These are phyloP conservation scores for Natator depressus DNA, from an alignment of 2,113 vertebrate species.

Conservation along the genomic window DNA sequence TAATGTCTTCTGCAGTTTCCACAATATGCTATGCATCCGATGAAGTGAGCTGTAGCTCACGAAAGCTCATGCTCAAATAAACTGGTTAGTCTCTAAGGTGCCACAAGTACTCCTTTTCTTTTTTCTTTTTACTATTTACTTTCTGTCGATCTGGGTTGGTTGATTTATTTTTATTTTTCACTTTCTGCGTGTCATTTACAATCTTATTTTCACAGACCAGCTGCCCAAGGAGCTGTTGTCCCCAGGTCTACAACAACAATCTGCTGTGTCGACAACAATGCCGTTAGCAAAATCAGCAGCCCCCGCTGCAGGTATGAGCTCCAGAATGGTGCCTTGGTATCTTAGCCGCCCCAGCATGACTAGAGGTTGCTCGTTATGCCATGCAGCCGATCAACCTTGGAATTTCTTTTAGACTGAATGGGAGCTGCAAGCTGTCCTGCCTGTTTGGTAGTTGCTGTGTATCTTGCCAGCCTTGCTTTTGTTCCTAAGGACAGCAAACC, in stretches of 20 bases:
- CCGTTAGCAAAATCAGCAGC: background rate
- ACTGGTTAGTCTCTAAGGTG: too few relatives aligned
- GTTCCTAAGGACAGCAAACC: background rate
- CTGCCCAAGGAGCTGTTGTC: constrained; percentile 41
- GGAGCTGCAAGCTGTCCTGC: background rate
- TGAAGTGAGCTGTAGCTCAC: too few relatives aligned
- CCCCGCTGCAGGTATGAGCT: constrained; percentile 6
- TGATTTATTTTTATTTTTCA: fast-evolving
- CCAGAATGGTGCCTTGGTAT: background rate
- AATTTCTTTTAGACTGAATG: background rate
- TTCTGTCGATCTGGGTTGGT: background rate
- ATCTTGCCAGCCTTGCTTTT: background rate
- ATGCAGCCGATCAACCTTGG: background rate
- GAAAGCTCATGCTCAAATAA: too few relatives aligned
- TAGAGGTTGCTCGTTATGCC: background rate
- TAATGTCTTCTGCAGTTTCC: too few relatives aligned
- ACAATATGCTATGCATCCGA: too few relatives aligned
- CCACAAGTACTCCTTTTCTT: too few relatives aligned
- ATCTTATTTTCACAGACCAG: constrained; percentile 50
- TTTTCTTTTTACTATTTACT: background rate
- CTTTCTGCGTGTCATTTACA: too few relatives aligned
- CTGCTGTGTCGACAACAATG: background rate
- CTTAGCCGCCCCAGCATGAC: background rate
- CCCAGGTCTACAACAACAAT: background rate
- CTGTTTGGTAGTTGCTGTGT: background rate